phyloP scores from a whole-genome alignment of 2,888 invertebrate genomes.

The Lepas anatifera region DNA sequence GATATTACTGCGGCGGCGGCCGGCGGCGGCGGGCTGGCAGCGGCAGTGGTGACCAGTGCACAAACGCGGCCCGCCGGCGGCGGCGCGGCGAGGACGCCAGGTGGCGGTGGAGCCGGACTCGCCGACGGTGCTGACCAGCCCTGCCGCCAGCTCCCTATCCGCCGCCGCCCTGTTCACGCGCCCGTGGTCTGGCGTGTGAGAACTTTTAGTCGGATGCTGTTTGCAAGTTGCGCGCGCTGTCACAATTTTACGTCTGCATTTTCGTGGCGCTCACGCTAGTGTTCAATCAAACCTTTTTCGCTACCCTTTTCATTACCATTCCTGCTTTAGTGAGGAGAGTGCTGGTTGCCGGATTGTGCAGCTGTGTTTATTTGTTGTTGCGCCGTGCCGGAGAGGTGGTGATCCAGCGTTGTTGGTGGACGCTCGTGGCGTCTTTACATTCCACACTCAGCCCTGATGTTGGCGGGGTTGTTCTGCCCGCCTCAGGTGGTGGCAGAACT shows the following conservation, averaged over 20 bases:
- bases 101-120: too few species aligned
- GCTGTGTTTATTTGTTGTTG: neutral
- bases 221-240: neutral
- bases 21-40: too few species aligned
- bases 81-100: too few species aligned
- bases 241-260: neutral
- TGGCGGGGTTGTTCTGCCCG: too few species aligned
- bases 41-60: too few species aligned
- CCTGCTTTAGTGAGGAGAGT: neutral
- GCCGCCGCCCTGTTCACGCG: neutral
- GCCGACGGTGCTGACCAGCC: too few species aligned
- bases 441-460: too few species aligned
- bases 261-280: neutral
- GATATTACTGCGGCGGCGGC: neutral
- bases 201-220: constrained; percentile 1
- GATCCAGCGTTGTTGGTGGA: neutral
- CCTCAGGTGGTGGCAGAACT: too few species aligned
- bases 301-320: neutral
- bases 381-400: neutral
- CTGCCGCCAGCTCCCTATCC: neutral
- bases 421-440: too few species aligned
- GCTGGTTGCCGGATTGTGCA: neutral
- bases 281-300: neutral
- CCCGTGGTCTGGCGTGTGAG: neutral
- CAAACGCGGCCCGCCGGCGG: too few species aligned